Evolutionary conservation across 2,888 invertebrate genomes (phyloP).

Genomic region (Willowsia nigromaculata): DNA sequence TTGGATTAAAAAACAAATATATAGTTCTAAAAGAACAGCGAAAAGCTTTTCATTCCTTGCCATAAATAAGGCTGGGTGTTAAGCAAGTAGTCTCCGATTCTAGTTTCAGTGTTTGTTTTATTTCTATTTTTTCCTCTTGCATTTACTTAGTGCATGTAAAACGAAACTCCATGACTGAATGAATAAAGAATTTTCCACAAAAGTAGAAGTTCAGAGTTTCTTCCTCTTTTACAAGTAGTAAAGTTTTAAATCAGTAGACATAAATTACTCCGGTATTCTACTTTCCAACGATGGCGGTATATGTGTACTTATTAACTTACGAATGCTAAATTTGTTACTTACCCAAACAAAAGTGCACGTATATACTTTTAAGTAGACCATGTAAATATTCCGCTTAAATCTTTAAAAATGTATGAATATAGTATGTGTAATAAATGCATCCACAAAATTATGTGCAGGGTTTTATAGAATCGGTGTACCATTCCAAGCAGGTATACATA

Average conservation of each 20-base stretch:
- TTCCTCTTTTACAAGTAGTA: constrained; percentile 17
- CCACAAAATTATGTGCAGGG: background rate
- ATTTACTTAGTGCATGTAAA: background rate
- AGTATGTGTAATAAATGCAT: background rate
- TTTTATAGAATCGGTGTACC: constrained; percentile 7
- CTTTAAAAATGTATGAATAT: background rate
- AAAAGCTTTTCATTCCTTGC: constrained; percentile 68
- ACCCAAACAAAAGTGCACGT: background rate
- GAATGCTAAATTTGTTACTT: background rate
- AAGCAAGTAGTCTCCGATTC: constrained; percentile 38
- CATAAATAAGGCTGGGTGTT: constrained; percentile 55
- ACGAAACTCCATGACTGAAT: background rate
- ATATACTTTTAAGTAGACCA: background rate
- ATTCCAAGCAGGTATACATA: background rate
- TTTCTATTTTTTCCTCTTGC: background rate
- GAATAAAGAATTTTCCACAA: constrained; percentile 46
- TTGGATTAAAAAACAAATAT: constrained; percentile 67
- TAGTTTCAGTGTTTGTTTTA: constrained; percentile 45
- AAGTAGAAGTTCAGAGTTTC: constrained; percentile 31
- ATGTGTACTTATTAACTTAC: constrained; percentile 17
- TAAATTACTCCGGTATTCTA: constrained; percentile 1
- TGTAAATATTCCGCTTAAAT: constrained; percentile 30
- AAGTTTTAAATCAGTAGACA: background rate
- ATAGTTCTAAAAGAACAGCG: constrained; percentile 58
- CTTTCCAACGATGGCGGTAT: background rate